Base-by-base conservation (phyloP, 2,113 vertebrate genomes). In the Spea bombifrons region DNA sequence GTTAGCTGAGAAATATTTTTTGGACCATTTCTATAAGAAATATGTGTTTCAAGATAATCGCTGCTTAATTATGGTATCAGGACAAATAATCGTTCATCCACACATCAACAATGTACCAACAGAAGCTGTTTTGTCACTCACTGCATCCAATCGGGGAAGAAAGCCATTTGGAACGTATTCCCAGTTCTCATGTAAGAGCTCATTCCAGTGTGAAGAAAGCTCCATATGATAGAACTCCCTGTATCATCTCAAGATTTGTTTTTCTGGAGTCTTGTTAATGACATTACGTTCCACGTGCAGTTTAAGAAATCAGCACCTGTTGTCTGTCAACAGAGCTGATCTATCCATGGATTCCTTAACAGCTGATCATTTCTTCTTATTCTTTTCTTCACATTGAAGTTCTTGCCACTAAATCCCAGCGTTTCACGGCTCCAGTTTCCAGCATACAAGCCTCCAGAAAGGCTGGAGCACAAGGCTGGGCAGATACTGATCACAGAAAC, bases 401-500 rank as follows among this genome's bases (percentile, higher is more conserved):
- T 80, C 64, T 12, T 53, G 48, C 50, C 16, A 55, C 30, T 15
- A 46, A 15, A 17, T 55, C 50, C 12, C 59, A 43, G 16, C 47
- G 49, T 15, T 44, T 72, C 13, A 30, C 66, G 70, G 44, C 53
- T 15, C 67, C 8, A 57, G 48, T 70, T 43, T 71, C 79, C 66
- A 59, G 0, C 5, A 45, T 74, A 81, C 46, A 71, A 76, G 50
- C 0, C 7, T 9, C 80, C 79, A 45, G 67, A 0, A 43, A 30
- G n/a, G 74, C 76, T 16, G 77, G 83, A 74, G 9, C 64, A 7
- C 15, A 13, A 55, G n/a, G 43, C 71, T 82, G 80, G 0, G 76
- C 77, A 0, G 81, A 76, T 49, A 3, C 69, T 65, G 63, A 75
- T 44, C 50, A 55, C 64, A 55, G 30, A 53, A 48, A 17, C 13